Base-by-base conservation (phyloP, 2,888 invertebrate genomes). In the Theodoxus fluviatilis region DNA sequence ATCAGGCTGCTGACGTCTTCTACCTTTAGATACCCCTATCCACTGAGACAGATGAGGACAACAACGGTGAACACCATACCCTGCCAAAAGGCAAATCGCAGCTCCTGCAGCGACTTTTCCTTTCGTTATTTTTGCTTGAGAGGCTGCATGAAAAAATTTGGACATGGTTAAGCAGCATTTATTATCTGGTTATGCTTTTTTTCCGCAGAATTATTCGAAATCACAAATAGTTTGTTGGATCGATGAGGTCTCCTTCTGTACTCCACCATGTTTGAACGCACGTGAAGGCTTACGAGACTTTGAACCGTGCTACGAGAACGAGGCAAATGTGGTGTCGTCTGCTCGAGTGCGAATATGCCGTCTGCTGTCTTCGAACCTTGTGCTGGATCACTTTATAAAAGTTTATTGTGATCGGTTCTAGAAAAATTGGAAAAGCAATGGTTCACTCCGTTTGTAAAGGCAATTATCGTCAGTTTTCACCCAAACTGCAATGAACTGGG, bases 61-160 rank as follows among this genome's bases (percentile, higher is more conserved):
- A 52, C 77, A 76, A 71, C 78, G 79, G 57, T 79, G 78, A 12
- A 79, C 75, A 43, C 80, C 79, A 69, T 83, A 84, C 22, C 80
- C 81, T 25, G 81, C 79, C 1, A 83, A 52, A 22, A 82, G 65
- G 68, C 81, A 83, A 25, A 80, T 74, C 37, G 80, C 79, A 25
- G 81, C 78, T 6, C 81, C 81, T 6, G 78, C 74, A 9, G 81
- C 78, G 7, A 83, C 59, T 68, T 83, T 83, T 68, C 75, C 76
- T 65, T 75, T 71, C 4, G 75, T 69, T 22, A 76, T 33, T 37
- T 76, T 75, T 28, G 76, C 52, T 40, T 76, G 75, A 6, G 71
- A 33, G 25, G 76, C 72, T 33, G 75, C 67, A 59, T 78, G 69
- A 37, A 78, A 37, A 43, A 83, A 67, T 74, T 81, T 83, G 35